Evolutionary conservation across 2,888 invertebrate species (phyloP).

Genomic region (Phragmatobia fuliginosa): DNA sequence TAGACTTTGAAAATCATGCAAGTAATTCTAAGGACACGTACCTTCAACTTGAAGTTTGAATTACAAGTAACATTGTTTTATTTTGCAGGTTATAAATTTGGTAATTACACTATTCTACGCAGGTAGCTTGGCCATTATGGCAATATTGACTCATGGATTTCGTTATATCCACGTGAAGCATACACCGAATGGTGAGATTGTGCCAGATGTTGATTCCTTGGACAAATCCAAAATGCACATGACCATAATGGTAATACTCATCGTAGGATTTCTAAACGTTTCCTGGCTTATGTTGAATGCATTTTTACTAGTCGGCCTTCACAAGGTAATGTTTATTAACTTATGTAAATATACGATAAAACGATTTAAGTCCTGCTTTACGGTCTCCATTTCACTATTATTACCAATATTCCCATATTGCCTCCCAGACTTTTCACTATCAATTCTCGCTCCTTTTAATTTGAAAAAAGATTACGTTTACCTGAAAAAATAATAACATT

Average conservation of each 20-base stretch:
- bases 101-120: constrained; percentile 37
- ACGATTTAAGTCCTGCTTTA: too few relatives aligned
- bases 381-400: too few relatives aligned
- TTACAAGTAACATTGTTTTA: neutral
- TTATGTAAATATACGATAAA: neutral
- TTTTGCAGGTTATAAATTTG: constrained; percentile 40
- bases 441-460: too few relatives aligned
- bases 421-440: too few relatives aligned
- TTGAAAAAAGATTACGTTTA: too few relatives aligned
- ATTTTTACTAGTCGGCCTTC: constrained; percentile 39
- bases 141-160: constrained; percentile 44
- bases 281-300: constrained; percentile 42
- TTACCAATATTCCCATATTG: too few relatives aligned
- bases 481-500: too few relatives aligned
- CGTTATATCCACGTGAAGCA: constrained; percentile 29
- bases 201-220: constrained; percentile 25
- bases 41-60: neutral
- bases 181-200: constrained; percentile 14
- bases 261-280: constrained; percentile 34
- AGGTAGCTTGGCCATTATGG: constrained; percentile 37
- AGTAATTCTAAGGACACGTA: neutral
- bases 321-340: constrained; percentile 29
- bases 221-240: constrained; percentile 20
- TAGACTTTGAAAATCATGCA: too few relatives aligned
- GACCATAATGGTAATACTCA: constrained; percentile 23